Percentiles rank a stretch among this genome's conserved stretches.
Conservation (phyloP, 2,888 invertebrate genomes). For the Muschampia plurimacula region DNA sequence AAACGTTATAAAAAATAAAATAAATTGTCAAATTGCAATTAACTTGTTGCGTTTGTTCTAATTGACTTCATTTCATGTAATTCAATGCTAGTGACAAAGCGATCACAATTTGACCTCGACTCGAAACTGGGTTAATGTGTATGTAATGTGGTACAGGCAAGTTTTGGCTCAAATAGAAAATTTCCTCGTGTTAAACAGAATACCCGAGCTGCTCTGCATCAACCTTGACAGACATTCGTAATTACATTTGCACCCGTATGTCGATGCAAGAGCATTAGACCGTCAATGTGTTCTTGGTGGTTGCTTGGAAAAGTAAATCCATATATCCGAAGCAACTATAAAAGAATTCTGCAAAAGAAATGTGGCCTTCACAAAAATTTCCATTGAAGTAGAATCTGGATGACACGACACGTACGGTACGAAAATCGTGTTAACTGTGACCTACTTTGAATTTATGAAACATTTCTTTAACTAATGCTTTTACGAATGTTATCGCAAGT, state of each 20-base stretch:
- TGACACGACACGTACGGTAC: conserved; percentile 8
- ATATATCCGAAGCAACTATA: background rate
- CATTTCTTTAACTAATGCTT: conserved; percentile 8
- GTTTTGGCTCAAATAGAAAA: conserved; percentile 64
- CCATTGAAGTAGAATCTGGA: conserved; percentile 22
- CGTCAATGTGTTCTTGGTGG: background rate
- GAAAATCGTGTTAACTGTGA: conserved; percentile 14
- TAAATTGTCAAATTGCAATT: background rate
- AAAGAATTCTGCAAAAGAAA: conserved; percentile 6
- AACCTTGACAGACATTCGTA: conserved; percentile 68
- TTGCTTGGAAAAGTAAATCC: background rate
- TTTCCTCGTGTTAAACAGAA: conserved; percentile 50
- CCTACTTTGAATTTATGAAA: background rate
- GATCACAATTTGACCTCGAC: conserved; percentile 64
- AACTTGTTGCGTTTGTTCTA: conserved; percentile 32
- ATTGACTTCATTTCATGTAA: conserved; percentile 38
- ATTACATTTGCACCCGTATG: conserved; percentile 56
- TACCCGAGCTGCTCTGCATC: conserved; percentile 50
- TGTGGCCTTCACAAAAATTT: conserved; percentile 20
- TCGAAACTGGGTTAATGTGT: conserved; percentile 78
- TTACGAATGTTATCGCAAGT: background rate
- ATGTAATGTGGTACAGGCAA: conserved; percentile 68
- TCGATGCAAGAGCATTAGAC: conserved; percentile 28
- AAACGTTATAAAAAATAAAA: background rate
- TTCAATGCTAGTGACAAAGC: conserved; percentile 61